Evolutionary conservation across 2,113 vertebrate genomes (phyloP), one percentile per base, ranked within the genome.

Genomic region (Hiodon alosoides): DNA sequence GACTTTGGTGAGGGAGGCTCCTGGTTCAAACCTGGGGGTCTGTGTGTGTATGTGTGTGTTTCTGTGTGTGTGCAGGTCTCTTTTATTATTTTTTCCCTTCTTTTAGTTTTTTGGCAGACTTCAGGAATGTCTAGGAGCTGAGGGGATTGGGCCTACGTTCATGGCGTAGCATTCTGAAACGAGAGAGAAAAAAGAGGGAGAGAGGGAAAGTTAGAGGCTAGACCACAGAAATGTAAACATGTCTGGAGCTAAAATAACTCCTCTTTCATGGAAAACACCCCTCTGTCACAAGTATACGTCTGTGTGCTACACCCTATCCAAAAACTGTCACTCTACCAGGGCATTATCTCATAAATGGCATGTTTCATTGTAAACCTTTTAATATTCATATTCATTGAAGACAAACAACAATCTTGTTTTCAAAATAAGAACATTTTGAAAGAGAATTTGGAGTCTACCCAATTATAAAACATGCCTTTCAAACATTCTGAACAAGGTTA

Each of bases 151-250:
- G 91, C 91, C 91, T 91, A 89, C 90, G 88, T 92, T 94, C 91
- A 90, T 82, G 87, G 88, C 89, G 89, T 87, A 92, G 90, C 88
- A 91, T 92, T 90, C 89, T 92, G 90, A 92, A 92, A 89, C 83
- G 88, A 92, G 91, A 91, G 93, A 59, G 69, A 78, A 73, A 79
- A 90, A 93, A 89, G 88, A 91, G 91, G 88, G 92, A 93, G 93
- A 93, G 91, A 80, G 79, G 92, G 93, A 94, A 95, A 94, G 94
- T 94, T 93, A 92, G 93, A 95, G 93, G 94, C 93, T 89, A 92
- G 93, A 95, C 94, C 94, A 92, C 94, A 95, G 93, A 94, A 95
- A 95, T 94, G 94, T 95, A 95, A 95, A 95, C 93, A 95, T 81
- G 94, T 94, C 94, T 95, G 93, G 91, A 94, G 91, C 92, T 93